Conservation (phyloP, 2,113 vertebrate species). For the Tupaia tana region DNA sequence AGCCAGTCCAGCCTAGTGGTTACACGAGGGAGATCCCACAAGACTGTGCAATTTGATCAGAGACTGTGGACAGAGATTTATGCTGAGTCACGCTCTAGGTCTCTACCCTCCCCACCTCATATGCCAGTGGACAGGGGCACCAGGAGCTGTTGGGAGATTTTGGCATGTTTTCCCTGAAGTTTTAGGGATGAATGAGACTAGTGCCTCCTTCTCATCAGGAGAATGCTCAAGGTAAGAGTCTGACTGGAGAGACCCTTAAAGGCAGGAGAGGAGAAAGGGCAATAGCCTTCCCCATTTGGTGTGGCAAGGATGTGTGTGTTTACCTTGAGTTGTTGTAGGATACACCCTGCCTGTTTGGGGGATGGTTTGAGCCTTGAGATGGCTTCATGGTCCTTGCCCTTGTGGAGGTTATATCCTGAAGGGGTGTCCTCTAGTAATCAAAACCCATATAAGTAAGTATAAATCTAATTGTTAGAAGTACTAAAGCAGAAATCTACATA, state of each 20-base stretch:
- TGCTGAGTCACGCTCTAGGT: neutral
- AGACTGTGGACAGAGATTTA: neutral
- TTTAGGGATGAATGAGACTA: neutral
- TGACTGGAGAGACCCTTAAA: neutral
- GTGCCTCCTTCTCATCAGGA: neutral
- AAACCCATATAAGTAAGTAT: neutral
- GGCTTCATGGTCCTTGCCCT: neutral
- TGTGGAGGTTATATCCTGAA: neutral
- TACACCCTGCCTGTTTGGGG: neutral
- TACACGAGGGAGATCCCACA: neutral
- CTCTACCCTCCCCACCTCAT: neutral
- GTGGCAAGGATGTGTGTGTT: neutral
- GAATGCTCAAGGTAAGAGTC: neutral
- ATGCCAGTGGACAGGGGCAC: neutral
- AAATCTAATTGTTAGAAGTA: neutral
- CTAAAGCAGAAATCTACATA: neutral
- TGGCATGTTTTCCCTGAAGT: neutral
- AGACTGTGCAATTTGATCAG: no score
- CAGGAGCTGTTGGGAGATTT: neutral
- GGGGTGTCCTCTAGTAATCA: neutral
- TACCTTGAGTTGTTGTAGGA: neutral
- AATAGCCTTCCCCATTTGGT: neutral
- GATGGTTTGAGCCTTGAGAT: neutral
- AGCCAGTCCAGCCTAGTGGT: no score
- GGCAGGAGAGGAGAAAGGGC: neutral